Percentiles rank a stretch among this genome's conserved stretches.
Evolutionary conservation across 2,797 vertebrate species (phyloP).

Genomic region (Sebastes hubbsi): DNA sequence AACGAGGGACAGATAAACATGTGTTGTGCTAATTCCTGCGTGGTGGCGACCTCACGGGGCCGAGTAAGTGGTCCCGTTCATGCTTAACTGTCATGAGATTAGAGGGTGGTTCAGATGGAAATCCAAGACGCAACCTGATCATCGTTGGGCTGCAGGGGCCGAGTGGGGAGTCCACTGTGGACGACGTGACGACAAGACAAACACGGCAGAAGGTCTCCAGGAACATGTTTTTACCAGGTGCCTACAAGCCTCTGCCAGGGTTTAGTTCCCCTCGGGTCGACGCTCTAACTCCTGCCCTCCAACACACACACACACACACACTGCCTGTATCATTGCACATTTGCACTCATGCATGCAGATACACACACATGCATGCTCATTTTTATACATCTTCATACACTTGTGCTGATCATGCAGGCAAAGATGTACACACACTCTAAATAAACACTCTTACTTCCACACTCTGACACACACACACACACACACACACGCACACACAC

Average conservation of each 20-base stretch:
- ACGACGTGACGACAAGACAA: slow-evolving; percentile 79
- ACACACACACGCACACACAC: slow-evolving; percentile 36
- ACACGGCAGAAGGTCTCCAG: slow-evolving; percentile 68
- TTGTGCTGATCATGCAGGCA: slow-evolving; percentile 24
- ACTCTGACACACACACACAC: slow-evolving; percentile 21
- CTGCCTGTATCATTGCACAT: background rate
- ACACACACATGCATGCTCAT: slow-evolving; percentile 1
- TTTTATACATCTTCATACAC: background rate
- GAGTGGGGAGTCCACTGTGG: slow-evolving; percentile 71
- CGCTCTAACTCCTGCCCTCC: slow-evolving; percentile 36
- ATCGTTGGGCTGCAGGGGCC: slow-evolving; percentile 37
- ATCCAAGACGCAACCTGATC: slow-evolving; percentile 79
- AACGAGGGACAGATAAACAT: slow-evolving; percentile 74
- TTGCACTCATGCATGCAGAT: slow-evolving; percentile 19
- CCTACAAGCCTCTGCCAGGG: slow-evolving; percentile 63
- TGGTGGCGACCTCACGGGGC: slow-evolving; percentile 58
- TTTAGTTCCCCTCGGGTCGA: slow-evolving; percentile 54
- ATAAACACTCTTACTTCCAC: slow-evolving; percentile 37
- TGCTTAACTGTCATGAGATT: slow-evolving; percentile 68
- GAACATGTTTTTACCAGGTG: slow-evolving; percentile 78
- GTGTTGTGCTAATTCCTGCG: slow-evolving; percentile 64
- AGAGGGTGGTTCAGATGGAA: slow-evolving; percentile 76
- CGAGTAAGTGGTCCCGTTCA: slow-evolving; percentile 69
- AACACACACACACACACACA: background rate
- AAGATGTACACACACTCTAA: slow-evolving; percentile 15